A percentile compares a stretch with the other conserved stretches of the same genome.
Evolutionary conservation across 2,113 vertebrate genomes (phyloP).

Genomic region (Thymallus thymallus): DNA sequence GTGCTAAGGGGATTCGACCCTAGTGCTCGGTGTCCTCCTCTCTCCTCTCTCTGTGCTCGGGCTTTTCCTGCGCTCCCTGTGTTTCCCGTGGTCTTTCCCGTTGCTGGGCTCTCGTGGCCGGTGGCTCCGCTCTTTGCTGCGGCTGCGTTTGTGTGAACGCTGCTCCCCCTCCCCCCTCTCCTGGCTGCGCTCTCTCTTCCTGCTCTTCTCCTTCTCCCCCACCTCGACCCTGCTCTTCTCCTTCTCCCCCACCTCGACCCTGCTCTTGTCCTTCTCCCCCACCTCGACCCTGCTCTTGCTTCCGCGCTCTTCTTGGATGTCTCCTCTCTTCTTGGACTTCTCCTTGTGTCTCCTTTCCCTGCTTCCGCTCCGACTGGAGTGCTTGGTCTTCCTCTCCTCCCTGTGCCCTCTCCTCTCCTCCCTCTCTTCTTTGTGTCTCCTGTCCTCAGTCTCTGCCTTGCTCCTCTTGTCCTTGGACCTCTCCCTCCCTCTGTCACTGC

Average conservation of each 20-base stretch:
- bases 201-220: slow-evolving; percentile 78
- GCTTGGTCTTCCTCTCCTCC: slow-evolving; percentile 84
- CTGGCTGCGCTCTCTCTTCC: slow-evolving; percentile 82
- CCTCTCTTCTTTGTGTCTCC: slow-evolving; percentile 78
- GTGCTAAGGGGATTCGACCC: slow-evolving; percentile 30
- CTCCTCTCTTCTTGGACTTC: slow-evolving; percentile 74
- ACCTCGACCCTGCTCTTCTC: slow-evolving; percentile 28
- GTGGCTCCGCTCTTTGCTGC: slow-evolving; percentile 85
- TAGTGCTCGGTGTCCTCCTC: slow-evolving; percentile 56
- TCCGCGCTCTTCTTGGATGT: slow-evolving; percentile 72
- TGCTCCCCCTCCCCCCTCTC: slow-evolving; percentile 75
- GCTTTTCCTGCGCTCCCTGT: slow-evolving; percentile 76
- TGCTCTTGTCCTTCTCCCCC: slow-evolving; percentile 78
- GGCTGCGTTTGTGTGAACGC: slow-evolving; percentile 83
- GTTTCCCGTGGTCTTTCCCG: slow-evolving; percentile 82
- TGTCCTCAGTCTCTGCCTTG: slow-evolving; percentile 86
- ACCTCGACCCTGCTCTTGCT: slow-evolving; percentile 55
- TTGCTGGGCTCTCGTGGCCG: slow-evolving; percentile 83
- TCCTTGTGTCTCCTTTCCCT: slow-evolving; percentile 78
- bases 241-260: slow-evolving; percentile 52
- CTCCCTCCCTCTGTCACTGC: slow-evolving; percentile 72
- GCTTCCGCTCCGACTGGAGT: slow-evolving; percentile 82
- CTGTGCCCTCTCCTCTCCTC: slow-evolving; percentile 86
- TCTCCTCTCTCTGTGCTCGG: slow-evolving; percentile 76
- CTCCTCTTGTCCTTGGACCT: slow-evolving; percentile 82